phyloP scores from a whole-genome alignment of 1,140 invertebrate genomes.

The Diprion similis region DNA sequence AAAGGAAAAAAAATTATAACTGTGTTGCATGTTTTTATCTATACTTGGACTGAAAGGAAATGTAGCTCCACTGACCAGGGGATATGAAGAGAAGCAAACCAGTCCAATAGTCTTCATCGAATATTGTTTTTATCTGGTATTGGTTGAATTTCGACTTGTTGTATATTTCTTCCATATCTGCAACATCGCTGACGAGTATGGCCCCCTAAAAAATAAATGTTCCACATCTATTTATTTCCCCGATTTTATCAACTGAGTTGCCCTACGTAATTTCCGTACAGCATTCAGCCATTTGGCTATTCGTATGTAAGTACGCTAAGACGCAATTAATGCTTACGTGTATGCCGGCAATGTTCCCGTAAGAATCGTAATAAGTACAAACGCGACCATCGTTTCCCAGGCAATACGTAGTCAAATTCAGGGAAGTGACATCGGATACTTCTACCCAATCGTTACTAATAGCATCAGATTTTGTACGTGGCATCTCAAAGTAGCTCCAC shows the following conservation, averaged over 20 bases:
- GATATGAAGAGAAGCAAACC: conserved; percentile 54
- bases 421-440: conserved; percentile 44
- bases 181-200: conserved; percentile 31
- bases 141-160: conserved; percentile 30
- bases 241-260: background rate
- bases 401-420: conserved; percentile 52
- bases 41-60: background rate
- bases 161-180: conserved; percentile 52
- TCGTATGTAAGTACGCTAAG: background rate
- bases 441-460: conserved; percentile 52
- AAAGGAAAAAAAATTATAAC: background rate
- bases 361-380: conserved; percentile 51
- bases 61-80: conserved; percentile 42
- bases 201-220: background rate
- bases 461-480: conserved; percentile 51
- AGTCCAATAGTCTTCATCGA: conserved; percentile 55
- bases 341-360: conserved; percentile 57
- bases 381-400: conserved; percentile 42
- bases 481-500: conserved; percentile 58
- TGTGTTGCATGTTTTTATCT: background rate
- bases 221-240: background rate
- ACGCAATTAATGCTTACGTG: conserved; percentile 32
- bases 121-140: background rate
- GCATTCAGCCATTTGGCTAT: background rate
- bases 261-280: background rate